Evolutionary conservation across 1,140 invertebrate genomes (phyloP).

Genomic region (Condylostylus longicornis): DNA sequence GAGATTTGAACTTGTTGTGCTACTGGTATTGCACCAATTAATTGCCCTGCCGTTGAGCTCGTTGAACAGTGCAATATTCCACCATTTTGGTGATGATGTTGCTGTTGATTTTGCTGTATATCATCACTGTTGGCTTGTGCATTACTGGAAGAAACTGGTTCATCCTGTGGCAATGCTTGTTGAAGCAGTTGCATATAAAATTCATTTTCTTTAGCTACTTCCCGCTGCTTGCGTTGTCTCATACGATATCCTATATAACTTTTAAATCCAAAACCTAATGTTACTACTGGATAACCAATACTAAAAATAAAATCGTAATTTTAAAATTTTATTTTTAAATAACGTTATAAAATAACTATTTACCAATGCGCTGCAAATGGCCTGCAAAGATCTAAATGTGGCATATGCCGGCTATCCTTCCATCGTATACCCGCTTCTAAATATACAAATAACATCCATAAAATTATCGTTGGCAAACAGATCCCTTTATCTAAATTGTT

Average conservation of each 20-base stretch:
- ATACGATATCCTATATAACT: slow-evolving; percentile 85
- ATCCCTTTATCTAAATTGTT: slow-evolving; percentile 66
- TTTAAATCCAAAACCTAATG: slow-evolving; percentile 92
- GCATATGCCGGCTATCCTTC: slow-evolving; percentile 71
- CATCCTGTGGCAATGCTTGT: slow-evolving; percentile 70
- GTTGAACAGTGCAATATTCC: too few relatives aligned
- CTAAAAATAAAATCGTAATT: slow-evolving; percentile 37
- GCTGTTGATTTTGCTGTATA: slow-evolving; percentile 13
- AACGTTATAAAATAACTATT: slow-evolving; percentile 13
- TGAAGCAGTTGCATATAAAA: slow-evolving; percentile 86
- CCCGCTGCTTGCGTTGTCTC: slow-evolving; percentile 79
- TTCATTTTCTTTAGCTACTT: slow-evolving; percentile 89
- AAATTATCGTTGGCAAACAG: slow-evolving; percentile 83
- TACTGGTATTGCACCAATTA: background rate
- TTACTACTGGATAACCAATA: slow-evolving; percentile 95
- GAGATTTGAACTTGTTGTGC: too few relatives aligned
- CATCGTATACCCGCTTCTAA: slow-evolving; percentile 83
- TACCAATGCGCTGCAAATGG: slow-evolving; percentile 97
- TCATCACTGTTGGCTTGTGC: slow-evolving; percentile 17
- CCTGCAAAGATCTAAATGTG: slow-evolving; percentile 86
- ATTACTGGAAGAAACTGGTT: slow-evolving; percentile 9
- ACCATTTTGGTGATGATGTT: slow-evolving; percentile 11
- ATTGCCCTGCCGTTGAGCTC: too few relatives aligned
- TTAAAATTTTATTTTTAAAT: background rate
- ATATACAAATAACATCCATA: slow-evolving; percentile 92